A percentile compares a stretch with the other conserved stretches of the same genome.
Conservation (phyloP, 92 coral and sea anemone genomes). For the Zoanthus solanderi region DNA sequence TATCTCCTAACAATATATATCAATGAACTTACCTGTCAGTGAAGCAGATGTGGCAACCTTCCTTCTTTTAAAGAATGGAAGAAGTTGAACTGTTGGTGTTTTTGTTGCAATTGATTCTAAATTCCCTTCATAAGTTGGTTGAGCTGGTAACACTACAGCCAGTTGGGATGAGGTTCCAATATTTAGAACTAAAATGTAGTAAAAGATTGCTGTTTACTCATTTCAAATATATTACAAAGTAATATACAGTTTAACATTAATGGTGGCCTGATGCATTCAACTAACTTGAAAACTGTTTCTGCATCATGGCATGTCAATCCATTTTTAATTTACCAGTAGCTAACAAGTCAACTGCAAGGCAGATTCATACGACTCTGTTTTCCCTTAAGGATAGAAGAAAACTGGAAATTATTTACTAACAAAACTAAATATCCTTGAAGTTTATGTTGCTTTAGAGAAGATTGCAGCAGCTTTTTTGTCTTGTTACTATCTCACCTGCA, state of each 20-base stretch:
- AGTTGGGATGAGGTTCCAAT: constrained; percentile 91
- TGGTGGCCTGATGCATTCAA: too few relatives aligned
- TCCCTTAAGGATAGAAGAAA: too few relatives aligned
- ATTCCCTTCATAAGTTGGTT: background rate
- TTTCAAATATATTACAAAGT: background rate
- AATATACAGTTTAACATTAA: too few relatives aligned
- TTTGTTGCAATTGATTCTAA: constrained; percentile 7
- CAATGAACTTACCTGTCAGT: constrained; percentile 74
- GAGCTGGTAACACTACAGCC: constrained; percentile 70
- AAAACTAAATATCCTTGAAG: too few relatives aligned
- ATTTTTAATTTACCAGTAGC: too few relatives aligned
- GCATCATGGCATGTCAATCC: too few relatives aligned
- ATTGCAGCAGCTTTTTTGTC: background rate
- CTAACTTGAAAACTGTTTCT: too few relatives aligned
- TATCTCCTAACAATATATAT: background rate
- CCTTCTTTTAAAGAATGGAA: constrained; percentile 81
- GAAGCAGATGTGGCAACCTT: constrained; percentile 82
- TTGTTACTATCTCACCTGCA: constrained; percentile 73
- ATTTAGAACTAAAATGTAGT: constrained; percentile 74
- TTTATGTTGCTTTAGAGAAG: too few relatives aligned
- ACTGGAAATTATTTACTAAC: too few relatives aligned
- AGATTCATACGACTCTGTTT: too few relatives aligned
- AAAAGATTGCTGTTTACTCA: background rate
- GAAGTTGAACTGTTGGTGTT: constrained; percentile 62
- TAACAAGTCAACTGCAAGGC: too few relatives aligned